Base-by-base conservation (phyloP, 2,888 invertebrate species). In the Drosophila macrospina region DNA sequence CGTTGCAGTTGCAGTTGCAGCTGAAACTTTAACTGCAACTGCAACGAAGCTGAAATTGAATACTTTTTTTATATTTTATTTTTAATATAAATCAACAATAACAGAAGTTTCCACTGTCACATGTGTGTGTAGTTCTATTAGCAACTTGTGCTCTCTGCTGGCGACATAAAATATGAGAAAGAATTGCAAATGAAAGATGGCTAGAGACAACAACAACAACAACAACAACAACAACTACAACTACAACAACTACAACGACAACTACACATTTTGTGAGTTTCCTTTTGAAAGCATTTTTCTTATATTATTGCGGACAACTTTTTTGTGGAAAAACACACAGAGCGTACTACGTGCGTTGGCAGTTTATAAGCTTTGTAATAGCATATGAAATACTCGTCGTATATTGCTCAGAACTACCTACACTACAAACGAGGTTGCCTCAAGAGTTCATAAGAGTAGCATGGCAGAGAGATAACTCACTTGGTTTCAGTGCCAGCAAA, bases 271-370 rank as follows among this genome's bases (percentile, higher is more conserved):
- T 70, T 16, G 47, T 52, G 55, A 55, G 59, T 74, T 74, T 74
- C 61, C 66, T 66, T 74, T 57, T 61, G 54, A 57, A 57, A 54
- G 61, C 60, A 74, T 74, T 74, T 74, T 62, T 62, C 75, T 71
- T 67, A 75, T 75, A 62, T 75, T 74, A 71, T 71, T 74, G 67
- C 34, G 39, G 15, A 28, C 50, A 8, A 20, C 1, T 3, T 20
- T n/a, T 52, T 26, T 36, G 34, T 44, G 44, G 10, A 16, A 4
- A 55, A 42, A 30, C 56, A 45, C 32, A 15, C 37, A 13, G 26
- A 41, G 65, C 59, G 57, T 74, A 75, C 60, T 41, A 69, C 59
- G 57, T 74, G 74, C 60, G 68, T 67, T 59, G 61, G 11, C 13
- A 72, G 54, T 41, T 59, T 70, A 7, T 32, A 8, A 26, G 20